A percentile compares a stretch with the other conserved stretches of the same genome.
Conservation (phyloP, 2,113 vertebrate species). For the Dicrurus megarhynchus region DNA sequence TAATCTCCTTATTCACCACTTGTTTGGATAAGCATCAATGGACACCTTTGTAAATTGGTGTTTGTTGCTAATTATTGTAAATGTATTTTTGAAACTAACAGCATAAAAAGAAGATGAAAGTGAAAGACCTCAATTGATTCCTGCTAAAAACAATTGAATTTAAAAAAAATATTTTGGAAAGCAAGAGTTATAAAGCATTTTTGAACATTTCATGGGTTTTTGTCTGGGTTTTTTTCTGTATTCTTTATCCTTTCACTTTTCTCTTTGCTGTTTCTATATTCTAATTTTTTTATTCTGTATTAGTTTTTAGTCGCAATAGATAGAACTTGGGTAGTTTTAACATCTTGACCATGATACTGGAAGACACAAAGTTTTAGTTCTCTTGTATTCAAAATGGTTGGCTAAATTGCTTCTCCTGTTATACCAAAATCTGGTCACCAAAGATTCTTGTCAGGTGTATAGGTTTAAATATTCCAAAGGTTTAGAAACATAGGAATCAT, state of each 20-base stretch:
- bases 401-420: not conserved
- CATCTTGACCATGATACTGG: not conserved
- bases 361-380: not conserved
- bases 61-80: not conserved
- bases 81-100: not conserved
- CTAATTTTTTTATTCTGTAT: not conserved
- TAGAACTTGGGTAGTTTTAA: not conserved
- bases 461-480: not conserved
- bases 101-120: not conserved
- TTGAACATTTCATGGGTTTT: not conserved
- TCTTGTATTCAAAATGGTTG: not conserved
- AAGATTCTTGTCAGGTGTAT: not conserved
- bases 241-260: not conserved
- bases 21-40: not conserved
- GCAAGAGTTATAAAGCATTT: not conserved
- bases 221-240: not conserved
- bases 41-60: not conserved
- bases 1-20: not conserved
- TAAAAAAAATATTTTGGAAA: not conserved
- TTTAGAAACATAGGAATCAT: not conserved
- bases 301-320: not conserved
- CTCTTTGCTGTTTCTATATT: not conserved
- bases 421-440: not conserved
- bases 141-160: not conserved
- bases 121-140: not conserved